Conservation (phyloP, 2,888 invertebrate species). For the Dastarcus helophoroides region DNA sequence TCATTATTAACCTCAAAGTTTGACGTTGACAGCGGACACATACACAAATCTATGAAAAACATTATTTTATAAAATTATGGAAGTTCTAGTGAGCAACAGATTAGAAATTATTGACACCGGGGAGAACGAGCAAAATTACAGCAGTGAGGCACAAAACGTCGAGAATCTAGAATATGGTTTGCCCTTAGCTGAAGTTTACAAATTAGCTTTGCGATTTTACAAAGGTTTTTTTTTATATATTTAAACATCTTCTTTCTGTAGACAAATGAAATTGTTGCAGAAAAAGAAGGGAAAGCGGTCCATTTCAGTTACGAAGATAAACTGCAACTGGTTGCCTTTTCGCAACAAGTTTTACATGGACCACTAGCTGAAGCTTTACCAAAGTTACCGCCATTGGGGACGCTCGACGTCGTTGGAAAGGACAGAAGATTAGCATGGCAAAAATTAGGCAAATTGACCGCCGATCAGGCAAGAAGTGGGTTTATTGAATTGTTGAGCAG, state of each 20-base stretch:
- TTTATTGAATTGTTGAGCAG: slow-evolving; percentile 81
- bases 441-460: slow-evolving; percentile 71
- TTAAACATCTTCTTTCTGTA: slow-evolving; percentile 6
- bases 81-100: too few species aligned
- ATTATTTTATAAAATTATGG: too few species aligned
- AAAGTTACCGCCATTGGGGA: slow-evolving; percentile 67
- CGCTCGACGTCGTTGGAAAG: slow-evolving; percentile 88
- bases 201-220: slow-evolving; percentile 80
- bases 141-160: slow-evolving; percentile 22
- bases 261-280: slow-evolving; percentile 42
- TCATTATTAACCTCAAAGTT: too few species aligned
- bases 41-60: too few species aligned
- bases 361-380: slow-evolving; percentile 59
- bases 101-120: too few species aligned
- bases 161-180: slow-evolving; percentile 48
- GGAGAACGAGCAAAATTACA: slow-evolving; percentile 11
- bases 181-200: slow-evolving; percentile 71
- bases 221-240: slow-evolving; percentile 57
- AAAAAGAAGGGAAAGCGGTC: slow-evolving; percentile 95
- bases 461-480: slow-evolving; percentile 81
- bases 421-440: slow-evolving; percentile 93
- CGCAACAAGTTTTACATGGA: slow-evolving; percentile 84
- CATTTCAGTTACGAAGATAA: slow-evolving; percentile 91
- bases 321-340: slow-evolving; percentile 79
- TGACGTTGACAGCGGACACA: too few species aligned